phyloP scores from a whole-genome alignment of 2,113 vertebrate genomes.

The Gallinago jamesoni region DNA sequence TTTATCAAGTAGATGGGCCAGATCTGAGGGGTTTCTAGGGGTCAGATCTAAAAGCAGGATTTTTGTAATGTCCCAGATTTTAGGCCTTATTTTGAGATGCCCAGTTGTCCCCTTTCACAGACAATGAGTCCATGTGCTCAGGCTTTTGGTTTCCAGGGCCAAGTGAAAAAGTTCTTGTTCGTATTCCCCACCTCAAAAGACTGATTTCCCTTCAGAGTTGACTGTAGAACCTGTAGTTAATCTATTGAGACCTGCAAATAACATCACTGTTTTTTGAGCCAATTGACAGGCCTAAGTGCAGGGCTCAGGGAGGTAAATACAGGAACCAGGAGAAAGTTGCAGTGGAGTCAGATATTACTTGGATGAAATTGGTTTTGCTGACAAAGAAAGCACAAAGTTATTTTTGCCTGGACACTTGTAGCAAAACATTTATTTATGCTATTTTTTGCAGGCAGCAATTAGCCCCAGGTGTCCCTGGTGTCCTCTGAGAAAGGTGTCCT shows the following conservation, averaged over 20 bases:
- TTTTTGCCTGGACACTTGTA: not conserved
- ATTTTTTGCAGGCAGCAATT: not conserved
- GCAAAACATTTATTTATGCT: not conserved
- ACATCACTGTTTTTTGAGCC: not conserved
- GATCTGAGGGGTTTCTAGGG: not conserved
- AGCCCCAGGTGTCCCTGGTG: not conserved
- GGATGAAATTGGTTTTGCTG: not conserved
- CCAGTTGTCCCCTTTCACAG: not conserved
- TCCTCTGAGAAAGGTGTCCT: not conserved
- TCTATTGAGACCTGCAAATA: not conserved
- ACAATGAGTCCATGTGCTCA: not conserved
- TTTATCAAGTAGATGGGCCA: too few relatives aligned
- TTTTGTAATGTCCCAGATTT: not conserved
- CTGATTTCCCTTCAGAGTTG: not conserved
- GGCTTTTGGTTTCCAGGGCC: not conserved
- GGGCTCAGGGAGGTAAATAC: not conserved
- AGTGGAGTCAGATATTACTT: not conserved
- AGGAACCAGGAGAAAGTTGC: not conserved
- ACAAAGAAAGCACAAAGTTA: not conserved
- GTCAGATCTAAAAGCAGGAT: not conserved
- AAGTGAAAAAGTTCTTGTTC: not conserved
- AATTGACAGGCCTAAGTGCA: not conserved
- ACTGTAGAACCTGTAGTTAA: not conserved
- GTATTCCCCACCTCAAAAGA: not conserved
- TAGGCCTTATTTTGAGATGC: not conserved